phyloP scores from a whole-genome alignment of 2,113 vertebrate species.

The human (Homo sapiens) region GRCh38 chr3:13107501-13108000 shows the following conservation, averaged over 20 bases:
- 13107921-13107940: background rate
- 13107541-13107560: background rate
- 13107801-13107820: background rate
- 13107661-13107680: background rate
- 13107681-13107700: background rate
- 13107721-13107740: background rate
- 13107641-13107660: background rate
- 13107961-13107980: background rate
- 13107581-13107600: background rate
- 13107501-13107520: background rate
- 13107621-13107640: background rate
- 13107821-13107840: background rate
- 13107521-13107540: background rate
- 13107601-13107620: background rate
- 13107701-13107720: background rate
- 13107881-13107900: background rate
- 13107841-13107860: too few species aligned
- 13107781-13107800: fast-evolving
- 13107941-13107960: background rate
- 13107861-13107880: background rate
- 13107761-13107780: background rate
- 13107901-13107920: background rate
- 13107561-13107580: background rate
- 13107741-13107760: background rate
- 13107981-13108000: too few species aligned